Evolutionary conservation across 2,113 vertebrate species (phyloP), one percentile per base, ranked within the genome.

Genomic region (Tympanuchus pallidicinctus): DNA sequence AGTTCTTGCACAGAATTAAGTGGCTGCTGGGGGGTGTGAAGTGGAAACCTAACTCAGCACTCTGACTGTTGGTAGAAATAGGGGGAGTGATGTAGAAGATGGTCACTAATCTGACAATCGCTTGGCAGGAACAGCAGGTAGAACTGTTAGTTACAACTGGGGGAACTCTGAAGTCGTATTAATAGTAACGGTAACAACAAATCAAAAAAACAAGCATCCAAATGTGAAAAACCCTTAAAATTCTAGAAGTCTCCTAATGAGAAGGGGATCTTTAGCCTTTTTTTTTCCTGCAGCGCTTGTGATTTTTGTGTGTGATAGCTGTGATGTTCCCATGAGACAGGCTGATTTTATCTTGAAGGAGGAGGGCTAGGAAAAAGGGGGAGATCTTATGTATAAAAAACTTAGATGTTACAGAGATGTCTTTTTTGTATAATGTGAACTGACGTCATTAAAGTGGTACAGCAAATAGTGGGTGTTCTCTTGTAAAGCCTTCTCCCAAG

Each of bases 211-310:
- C 52, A 54, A 28, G 13, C 52, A 54, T 28, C 52, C 52, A 54
- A 6, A 28, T 54, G 27, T 63, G 75, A 82, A 64, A 89, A 64
- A 59, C 36, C 9, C 48, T 16, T 60, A 43, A 18, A 42, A 20
- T 79, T 54, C 40, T 86, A 73, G 40, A 63, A 83, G 69, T 60
- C 57, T 83, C 70, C 28, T 86, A 45, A 71, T 42, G 72, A 65
- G 79, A 10, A 78, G 69, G 48, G 57, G 77, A 27, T 64, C 38
- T 92, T 72, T 47, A 63, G 87, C 66, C 15, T 13, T 70, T 88
- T 70, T 63, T 89, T 92, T 89, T 92, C 63, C 38, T 77, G 67
- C 72, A 65, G 2, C 75, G 82, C 86, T 88, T 90, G 67, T 86
- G 90, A 92, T 95, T 81, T 78, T 74, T 28, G 20, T 63, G 72